Conservation (phyloP, 2,797 vertebrate species). For the Streptopelia turtur region DNA sequence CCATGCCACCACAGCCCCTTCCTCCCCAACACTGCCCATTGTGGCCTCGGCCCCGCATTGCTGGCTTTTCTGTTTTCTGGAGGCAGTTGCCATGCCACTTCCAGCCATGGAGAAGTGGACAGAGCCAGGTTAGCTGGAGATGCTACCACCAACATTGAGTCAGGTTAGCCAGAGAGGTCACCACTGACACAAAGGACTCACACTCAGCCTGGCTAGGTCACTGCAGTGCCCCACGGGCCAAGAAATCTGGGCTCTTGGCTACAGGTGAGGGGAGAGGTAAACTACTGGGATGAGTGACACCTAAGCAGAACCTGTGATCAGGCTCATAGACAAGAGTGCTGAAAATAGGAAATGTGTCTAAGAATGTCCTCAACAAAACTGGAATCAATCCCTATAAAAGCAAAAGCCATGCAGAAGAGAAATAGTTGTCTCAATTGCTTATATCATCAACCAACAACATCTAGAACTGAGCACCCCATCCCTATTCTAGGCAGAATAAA, state of each 20-base stretch:
- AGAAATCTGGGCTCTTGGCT: background rate
- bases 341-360: background rate
- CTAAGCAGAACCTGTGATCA: background rate
- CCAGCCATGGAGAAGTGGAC: accelerated
- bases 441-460: background rate
- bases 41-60: accelerated
- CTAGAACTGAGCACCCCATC: background rate
- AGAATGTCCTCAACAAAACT: background rate
- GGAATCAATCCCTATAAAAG: background rate
- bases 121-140: background rate
- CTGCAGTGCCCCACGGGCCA: background rate
- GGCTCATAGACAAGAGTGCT: background rate
- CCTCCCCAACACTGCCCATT: accelerated
- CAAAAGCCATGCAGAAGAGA: background rate
- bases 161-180: background rate
- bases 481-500: background rate
- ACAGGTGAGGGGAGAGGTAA: background rate
- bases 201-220: background rate
- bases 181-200: no score
- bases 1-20: background rate
- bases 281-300: no score
- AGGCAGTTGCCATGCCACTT: accelerated
- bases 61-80: background rate
- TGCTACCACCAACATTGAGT: background rate
- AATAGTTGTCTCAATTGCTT: background rate